Percentiles rank a stretch among this genome's conserved stretches.
phyloP scores from a whole-genome alignment of 2,113 vertebrate species.

The Ctenodactylus gundi region DNA sequence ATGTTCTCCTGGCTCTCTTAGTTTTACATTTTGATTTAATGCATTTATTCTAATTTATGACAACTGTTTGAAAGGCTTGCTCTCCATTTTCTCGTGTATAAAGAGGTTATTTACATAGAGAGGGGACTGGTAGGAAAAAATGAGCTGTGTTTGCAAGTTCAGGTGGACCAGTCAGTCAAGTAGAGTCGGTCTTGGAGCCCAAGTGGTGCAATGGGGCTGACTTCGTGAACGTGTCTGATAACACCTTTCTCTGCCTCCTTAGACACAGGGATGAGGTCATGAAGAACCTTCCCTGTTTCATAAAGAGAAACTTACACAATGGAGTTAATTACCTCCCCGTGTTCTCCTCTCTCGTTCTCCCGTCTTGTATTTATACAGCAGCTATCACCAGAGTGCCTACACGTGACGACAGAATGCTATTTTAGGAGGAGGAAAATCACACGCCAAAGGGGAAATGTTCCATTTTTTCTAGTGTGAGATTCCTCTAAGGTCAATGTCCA shows the following conservation, averaged over 20 bases:
- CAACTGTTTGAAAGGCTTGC: conserved; percentile 81
- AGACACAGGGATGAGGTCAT: conserved; percentile 43
- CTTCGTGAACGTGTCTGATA: not conserved
- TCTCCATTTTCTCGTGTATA: conserved; percentile 70
- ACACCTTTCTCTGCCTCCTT: conserved; percentile 27
- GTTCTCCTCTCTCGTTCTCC: conserved; percentile 66
- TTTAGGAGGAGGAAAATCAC: not conserved
- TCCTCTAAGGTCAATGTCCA: not conserved
- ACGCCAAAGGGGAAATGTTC: not conserved
- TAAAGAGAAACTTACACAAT: conserved; percentile 57
- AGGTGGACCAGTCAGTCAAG: not conserved
- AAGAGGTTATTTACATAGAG: conserved; percentile 77
- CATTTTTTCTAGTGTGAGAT: not conserved
- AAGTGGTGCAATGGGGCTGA: not conserved
- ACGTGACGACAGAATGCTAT: conserved; percentile 41
- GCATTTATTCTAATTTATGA: conserved; percentile 86
- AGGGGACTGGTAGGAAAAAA: conserved; percentile 28
- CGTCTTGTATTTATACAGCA: conserved; percentile 70
- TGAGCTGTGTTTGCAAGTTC: not conserved
- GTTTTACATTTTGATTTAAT: conserved; percentile 84
- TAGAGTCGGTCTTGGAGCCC: not conserved
- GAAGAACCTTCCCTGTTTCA: conserved; percentile 42
- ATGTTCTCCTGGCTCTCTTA: conserved; percentile 84
- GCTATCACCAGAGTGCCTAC: conserved; percentile 66
- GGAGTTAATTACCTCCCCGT: conserved; percentile 69